These are phyloP conservation scores for Toxostoma redivivum DNA, from an alignment of 2,113 vertebrate genomes.

Conservation along the genomic window DNA sequence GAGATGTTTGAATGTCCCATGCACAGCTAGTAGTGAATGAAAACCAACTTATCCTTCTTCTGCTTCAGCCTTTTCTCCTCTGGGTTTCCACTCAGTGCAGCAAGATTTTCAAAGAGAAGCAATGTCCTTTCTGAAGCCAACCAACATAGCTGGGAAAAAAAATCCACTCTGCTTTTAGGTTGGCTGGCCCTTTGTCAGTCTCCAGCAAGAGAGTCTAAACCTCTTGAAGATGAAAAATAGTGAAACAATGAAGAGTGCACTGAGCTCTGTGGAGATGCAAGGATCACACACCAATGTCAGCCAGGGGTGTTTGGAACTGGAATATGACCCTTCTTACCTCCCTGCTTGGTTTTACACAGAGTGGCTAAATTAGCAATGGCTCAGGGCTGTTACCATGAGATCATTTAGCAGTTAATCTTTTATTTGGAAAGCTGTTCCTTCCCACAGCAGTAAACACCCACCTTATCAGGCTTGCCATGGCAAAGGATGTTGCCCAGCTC, in stretches of 20 bases:
- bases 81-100: not conserved
- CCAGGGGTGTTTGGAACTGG: not conserved
- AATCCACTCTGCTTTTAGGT: not conserved
- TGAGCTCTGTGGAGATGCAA: not conserved
- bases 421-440: conserved; percentile 53
- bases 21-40: not conserved
- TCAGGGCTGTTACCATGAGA: not conserved
- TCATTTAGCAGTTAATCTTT: conserved; percentile 32
- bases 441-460: conserved; percentile 28
- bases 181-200: not conserved
- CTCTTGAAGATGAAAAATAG: not conserved
- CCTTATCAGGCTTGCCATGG: conserved; percentile 8
- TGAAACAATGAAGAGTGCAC: not conserved
- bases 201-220: not conserved
- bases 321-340: not conserved
- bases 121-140: not conserved
- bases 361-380: not conserved
- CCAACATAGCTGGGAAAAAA: not conserved
- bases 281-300: not conserved
- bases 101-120: not conserved
- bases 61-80: not conserved
- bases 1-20: not conserved
- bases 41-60: not conserved
- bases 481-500: conserved; percentile 8
- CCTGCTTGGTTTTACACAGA: not conserved